Evolutionary conservation across 2,888 invertebrate genomes (phyloP), one percentile per base, ranked within the genome.

Genomic region (Tolmerus cingulatus): DNA sequence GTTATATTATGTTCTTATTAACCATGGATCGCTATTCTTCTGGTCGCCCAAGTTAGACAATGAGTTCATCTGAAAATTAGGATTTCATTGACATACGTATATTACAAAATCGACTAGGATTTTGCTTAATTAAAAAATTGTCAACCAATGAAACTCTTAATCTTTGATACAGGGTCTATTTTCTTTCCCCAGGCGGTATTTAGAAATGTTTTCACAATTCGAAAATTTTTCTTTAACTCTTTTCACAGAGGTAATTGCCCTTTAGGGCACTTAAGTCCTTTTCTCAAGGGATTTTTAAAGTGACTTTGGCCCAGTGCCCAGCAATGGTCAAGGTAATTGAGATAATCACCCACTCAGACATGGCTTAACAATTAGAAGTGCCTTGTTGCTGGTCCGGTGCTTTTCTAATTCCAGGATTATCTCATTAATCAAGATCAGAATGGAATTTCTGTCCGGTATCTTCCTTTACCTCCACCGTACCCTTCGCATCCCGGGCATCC

Each of bases 291-390:
- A 55, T 55, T 55, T 55, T 55, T 55, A n/a, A 55, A 55, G 19
- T 55, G 19, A 9, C 55, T 55, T 14, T 46, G 51, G 51, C 51
- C 51, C 51, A 51, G 51, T n/a, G 51, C 51, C 77, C n/a, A 14
- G 78, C 23, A 23, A 40, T 40, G 40, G 78, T 78, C 23, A 78
- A 23, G 81, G 55, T 81, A 51, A 55, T 81, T 51, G 51, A 23
- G 55, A 23, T 81, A 81, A 81, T 81, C 55, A 81, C 30, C 81
- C 81, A 55, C 30, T 66, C 81, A 34, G 30, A 81, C 76, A 34
- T 9, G 51, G 55, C 55, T 51, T 51, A 81, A 81, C 43, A 81
- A 81, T 51, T 81, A 81, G 46, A 81, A 81, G 46, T 55, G 46
- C 30, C 27, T n/a, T 40, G 14, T 34, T 30, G 76, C 76, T 40